Conservation (phyloP, 2,797 vertebrate species). For the Rallus crepitans region DNA sequence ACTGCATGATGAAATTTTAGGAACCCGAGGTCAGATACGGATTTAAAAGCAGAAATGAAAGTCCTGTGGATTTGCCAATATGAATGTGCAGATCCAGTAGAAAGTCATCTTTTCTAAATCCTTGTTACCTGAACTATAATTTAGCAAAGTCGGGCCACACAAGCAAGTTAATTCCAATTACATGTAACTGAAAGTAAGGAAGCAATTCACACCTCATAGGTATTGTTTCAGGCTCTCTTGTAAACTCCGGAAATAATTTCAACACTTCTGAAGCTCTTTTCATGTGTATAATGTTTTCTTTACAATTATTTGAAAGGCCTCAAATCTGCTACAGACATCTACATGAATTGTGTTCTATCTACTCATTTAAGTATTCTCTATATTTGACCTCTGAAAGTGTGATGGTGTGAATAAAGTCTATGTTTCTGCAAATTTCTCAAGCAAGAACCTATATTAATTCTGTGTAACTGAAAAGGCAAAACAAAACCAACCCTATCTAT, state of each 20-base stretch:
- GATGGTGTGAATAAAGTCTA: not conserved
- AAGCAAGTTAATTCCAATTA: constrained; percentile 42
- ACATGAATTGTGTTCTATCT: not conserved
- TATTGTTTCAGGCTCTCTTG: constrained; percentile 50
- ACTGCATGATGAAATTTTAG: not conserved
- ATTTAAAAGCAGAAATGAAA: not conserved
- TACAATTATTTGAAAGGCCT: constrained; percentile 18
- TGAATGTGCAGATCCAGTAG: not conserved
- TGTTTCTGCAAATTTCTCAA: not conserved
- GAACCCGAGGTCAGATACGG: not conserved
- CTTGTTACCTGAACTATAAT: not conserved
- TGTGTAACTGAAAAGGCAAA: not conserved
- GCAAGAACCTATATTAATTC: not conserved
- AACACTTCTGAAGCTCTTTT: constrained; percentile 54
- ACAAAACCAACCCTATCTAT: not conserved
- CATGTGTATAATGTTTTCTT: constrained; percentile 51
- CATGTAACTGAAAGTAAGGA: constrained; percentile 48
- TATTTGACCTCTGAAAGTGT: not conserved
- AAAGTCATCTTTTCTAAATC: not conserved
- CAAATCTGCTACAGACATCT: not conserved
- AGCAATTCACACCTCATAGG: constrained; percentile 55
- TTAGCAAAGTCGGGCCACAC: not conserved
- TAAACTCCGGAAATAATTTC: constrained; percentile 65
- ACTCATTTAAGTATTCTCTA: not conserved
- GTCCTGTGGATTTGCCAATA: not conserved